These are phyloP conservation scores for Cotesia chilonis DNA, from an alignment of 1,140 invertebrate genomes.

Conservation along the genomic window DNA sequence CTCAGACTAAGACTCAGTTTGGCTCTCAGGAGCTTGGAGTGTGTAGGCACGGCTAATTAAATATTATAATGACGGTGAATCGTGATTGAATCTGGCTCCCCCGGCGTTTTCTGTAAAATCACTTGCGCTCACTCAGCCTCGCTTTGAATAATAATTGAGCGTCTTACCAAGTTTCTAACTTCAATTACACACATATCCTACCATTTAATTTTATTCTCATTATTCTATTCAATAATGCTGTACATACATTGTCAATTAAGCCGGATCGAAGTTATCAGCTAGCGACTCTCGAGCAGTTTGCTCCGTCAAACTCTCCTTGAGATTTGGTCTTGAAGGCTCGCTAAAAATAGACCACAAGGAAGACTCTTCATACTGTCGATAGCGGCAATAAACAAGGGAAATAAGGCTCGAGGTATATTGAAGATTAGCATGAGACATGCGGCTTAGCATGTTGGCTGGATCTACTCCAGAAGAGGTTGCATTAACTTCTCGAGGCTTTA, in stretches of 20 bases:
- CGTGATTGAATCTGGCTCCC: slow-evolving; percentile 43
- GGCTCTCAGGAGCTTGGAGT: slow-evolving; percentile 26
- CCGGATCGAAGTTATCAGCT: too few species aligned
- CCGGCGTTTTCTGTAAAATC: slow-evolving; percentile 24
- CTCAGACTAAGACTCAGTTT: too few species aligned
- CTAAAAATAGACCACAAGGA: too few species aligned
- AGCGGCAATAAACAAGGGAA: neutral
- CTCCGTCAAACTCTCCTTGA: too few species aligned
- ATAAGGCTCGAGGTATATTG: neutral
- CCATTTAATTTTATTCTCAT: slow-evolving; percentile 7
- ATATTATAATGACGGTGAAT: slow-evolving; percentile 56
- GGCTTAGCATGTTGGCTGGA: slow-evolving; percentile 55
- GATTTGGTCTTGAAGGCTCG: too few species aligned
- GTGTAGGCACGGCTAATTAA: slow-evolving; percentile 50
- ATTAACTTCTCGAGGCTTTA: slow-evolving; percentile 53
- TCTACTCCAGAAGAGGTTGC: slow-evolving; percentile 47
- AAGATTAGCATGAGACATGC: slow-evolving; percentile 58
- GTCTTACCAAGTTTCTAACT: slow-evolving; percentile 15
- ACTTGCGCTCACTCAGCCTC: slow-evolving; percentile 26
- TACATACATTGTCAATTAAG: neutral
- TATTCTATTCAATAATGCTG: neutral
- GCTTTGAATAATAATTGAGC: slow-evolving; percentile 39
- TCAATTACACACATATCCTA: slow-evolving; percentile 13
- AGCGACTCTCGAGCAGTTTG: too few species aligned
- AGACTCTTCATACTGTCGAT: neutral